Evolutionary conservation across 1,140 invertebrate genomes (phyloP), one percentile per base, ranked within the genome.

Genomic region (Pristionchus pacificus): DNA sequence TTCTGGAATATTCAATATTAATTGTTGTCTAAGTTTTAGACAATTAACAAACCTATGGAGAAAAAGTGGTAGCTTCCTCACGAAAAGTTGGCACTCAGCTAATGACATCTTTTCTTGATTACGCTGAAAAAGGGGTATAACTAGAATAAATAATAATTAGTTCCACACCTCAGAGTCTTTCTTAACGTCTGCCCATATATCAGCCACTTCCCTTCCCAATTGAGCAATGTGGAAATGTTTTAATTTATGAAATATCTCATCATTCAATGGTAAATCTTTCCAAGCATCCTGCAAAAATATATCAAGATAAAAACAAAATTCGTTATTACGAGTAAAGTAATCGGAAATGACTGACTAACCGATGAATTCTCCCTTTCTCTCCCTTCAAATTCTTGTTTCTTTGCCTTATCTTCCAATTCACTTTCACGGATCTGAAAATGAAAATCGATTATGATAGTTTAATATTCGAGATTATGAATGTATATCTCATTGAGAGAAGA

Each of bases 41-140:
- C 38, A 49, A 49, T 10, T 49, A 49, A 49, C 38, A 6, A 49
- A 49, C 38, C 19, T 49, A 19, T 49, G 38, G 6, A 68, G 38
- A 24, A 70, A 68, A 32, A 60, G 55, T n/a, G 71, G 71, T 66
- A 73, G 33, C 24, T 73, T 73, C 29, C 64, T 73, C 27, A 73
- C 66, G 2, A 73, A 28, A 14, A 73, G 30, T n/a, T 60, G 58
- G 29, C 64, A 68, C 33, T 73, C 71, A n/a, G 71, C 71, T 10
- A 73, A 55, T 10, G 71, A 73, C 65, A 68, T 68, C 38, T 68
- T 73, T 0, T 73, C 71, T 14, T 58, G 27, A 60, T 73, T 66
- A 24, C n/a, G 49, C 66, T 68, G 65, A 68, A 73, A 69, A 28
- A 24, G 10, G 38, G 10, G 19, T 49, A 49, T 19, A 49, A 49